Evolutionary conservation across 1,140 invertebrate species (phyloP).

Genomic region (Microplitis mediator): DNA sequence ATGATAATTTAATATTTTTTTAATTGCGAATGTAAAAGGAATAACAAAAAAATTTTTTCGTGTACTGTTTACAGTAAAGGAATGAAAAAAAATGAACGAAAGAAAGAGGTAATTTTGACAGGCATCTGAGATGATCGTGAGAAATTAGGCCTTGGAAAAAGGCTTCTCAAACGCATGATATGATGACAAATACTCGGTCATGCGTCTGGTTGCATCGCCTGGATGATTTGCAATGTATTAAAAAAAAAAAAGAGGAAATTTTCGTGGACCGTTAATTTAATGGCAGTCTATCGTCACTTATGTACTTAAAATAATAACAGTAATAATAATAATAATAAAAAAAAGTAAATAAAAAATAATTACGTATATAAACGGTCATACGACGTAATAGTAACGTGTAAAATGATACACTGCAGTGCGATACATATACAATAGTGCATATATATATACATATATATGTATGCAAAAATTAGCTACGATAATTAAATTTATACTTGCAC

Average conservation of each 20-base stretch:
- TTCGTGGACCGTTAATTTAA: constrained; percentile 20
- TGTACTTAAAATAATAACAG: background rate
- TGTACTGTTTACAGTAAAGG: too few species aligned
- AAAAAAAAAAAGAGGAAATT: constrained; percentile 11
- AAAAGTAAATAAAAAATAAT: constrained; percentile 11
- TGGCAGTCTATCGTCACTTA: constrained; percentile 28
- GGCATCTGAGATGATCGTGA: background rate
- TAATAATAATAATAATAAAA: background rate
- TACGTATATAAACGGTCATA: constrained; percentile 20
- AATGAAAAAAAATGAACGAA: too few species aligned
- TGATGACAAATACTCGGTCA: background rate
- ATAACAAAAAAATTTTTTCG: too few species aligned
- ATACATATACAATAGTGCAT: constrained; percentile 38
- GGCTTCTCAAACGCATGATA: background rate
- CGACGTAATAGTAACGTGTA: constrained; percentile 9
- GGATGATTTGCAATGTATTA: constrained; percentile 19
- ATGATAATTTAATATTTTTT: too few species aligned
- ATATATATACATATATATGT: constrained; percentile 31
- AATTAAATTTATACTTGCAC: constrained; percentile 41
- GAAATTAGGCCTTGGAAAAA: background rate
- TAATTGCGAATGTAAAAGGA: too few species aligned
- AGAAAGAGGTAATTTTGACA: too few species aligned
- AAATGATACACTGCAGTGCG: constrained; percentile 30
- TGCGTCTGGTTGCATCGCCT: background rate
- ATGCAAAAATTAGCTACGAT: constrained; percentile 34